phyloP scores from a whole-genome alignment of 2,888 invertebrate species.

The Cyaniris semiargus region DNA sequence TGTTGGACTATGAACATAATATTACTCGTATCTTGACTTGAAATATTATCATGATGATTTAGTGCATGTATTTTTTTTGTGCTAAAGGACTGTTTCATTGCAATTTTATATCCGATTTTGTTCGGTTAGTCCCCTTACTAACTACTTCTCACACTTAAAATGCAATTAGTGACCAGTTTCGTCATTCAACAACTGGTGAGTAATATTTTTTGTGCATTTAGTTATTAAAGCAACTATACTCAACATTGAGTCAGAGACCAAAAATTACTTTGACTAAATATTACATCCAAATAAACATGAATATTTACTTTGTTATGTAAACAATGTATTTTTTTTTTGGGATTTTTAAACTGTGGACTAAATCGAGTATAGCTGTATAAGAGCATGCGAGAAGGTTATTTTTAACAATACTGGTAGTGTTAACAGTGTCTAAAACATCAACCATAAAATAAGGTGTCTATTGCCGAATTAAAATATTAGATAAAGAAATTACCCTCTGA shows the following conservation, averaged over 20 bases:
- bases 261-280: not conserved
- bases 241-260: not conserved
- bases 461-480: not conserved
- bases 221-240: not conserved
- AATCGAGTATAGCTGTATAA: too few species aligned
- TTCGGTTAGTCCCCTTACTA: slow-evolving; percentile 1
- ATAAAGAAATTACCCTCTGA: slow-evolving; percentile 68
- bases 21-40: not conserved
- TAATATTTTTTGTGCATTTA: not conserved
- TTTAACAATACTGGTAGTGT: not conserved
- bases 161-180: slow-evolving; percentile 17
- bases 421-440: not conserved
- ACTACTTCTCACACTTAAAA: slow-evolving; percentile 22
- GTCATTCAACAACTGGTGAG: slow-evolving; percentile 9
- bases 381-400: not conserved
- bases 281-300: not conserved
- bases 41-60: not conserved
- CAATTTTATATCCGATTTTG: not conserved
- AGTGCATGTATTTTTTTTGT: not conserved
- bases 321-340: not conserved
- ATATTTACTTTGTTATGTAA: not conserved
- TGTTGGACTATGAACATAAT: not conserved
- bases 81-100: not conserved
- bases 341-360: too few species aligned
- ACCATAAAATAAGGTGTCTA: not conserved